Evolutionary conservation across 1,140 invertebrate genomes (phyloP), one percentile per base, ranked within the genome.

Genomic region (Ceratina calcarata): DNA sequence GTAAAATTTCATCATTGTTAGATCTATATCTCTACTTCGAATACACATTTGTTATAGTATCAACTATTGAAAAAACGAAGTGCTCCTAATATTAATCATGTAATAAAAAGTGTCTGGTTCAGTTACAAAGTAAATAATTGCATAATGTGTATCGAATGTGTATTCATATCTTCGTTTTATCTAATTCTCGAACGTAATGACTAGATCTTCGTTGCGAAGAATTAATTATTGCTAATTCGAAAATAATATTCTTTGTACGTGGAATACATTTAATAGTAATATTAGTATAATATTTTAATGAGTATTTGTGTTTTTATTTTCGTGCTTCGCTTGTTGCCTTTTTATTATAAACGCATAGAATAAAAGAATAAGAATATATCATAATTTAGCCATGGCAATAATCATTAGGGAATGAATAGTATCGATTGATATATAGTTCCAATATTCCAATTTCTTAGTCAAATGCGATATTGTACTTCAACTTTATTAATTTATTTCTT

Each of bases 231-330:
- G 67, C 81, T 81, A 69, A 81, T 83, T 86, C 82, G n/a, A 86
- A 76, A 76, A 60, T 78, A 80, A 81, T 73, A 77, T 84, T 22
- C 75, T 88, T 86, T 87, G 88, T 82, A 87, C 81, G 79, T 80
- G 82, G 71, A 80, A 84, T 84, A 87, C 78, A 84, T 87, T 88
- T 87, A 45, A 81, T 90, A 88, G 85, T 76, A 67, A 87, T 61
- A 84, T 85, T 88, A 87, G 80, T 86, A 64, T 88, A 89, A 88
- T 86, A 89, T 87, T 60, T 87, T 87, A 86, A 86, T 86, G 77
- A 77, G 73, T 82, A 86, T 84, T 73, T 85, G 81, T 88, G 83
- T 76, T 87, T 45, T 82, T 88, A 86, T 24, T 78, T 80, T 78
- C 78, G 82, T 82, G 74, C 80, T 84, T 82, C 74, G 65, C 78